A percentile compares a stretch with the other conserved stretches of the same genome.
These are phyloP conservation scores for Choloepus hoffmanni DNA, from an alignment of 2,113 vertebrate genomes.

Conservation along the genomic window DNA sequence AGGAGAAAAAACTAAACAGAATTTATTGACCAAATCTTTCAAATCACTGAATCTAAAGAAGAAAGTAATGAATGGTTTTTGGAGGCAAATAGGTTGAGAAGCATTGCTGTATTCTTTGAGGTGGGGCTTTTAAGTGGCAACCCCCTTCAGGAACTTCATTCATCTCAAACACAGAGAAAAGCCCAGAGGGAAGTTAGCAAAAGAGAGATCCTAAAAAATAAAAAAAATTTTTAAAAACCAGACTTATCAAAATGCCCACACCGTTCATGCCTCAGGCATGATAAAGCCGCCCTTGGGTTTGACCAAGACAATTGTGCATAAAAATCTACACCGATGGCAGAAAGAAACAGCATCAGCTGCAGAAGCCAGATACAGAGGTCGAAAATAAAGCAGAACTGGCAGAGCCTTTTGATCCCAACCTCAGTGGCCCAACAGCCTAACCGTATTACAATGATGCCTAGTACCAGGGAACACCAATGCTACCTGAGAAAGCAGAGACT, in stretches of 20 bases:
- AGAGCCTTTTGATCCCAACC: background rate
- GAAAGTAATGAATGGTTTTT: background rate
- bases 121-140: background rate
- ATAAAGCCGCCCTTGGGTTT: background rate
- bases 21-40: background rate
- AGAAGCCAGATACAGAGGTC: background rate
- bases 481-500: slow-evolving; percentile 2
- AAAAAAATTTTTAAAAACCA: background rate
- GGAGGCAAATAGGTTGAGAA: background rate
- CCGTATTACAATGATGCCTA: background rate
- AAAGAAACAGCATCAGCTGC: background rate
- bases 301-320: background rate
- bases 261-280: background rate
- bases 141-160: background rate
- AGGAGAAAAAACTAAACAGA: background rate
- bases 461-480: background rate
- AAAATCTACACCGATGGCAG: background rate
- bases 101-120: background rate
- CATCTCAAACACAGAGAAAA: background rate
- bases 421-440: background rate
- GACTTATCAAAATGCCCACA: background rate
- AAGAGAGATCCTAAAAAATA: background rate
- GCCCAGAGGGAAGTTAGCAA: background rate
- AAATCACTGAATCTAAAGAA: background rate
- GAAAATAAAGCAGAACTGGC: background rate